These are phyloP conservation scores for Gambusia yucatana DNA, from an alignment of 2,797 vertebrate genomes.

Conservation along the genomic window DNA sequence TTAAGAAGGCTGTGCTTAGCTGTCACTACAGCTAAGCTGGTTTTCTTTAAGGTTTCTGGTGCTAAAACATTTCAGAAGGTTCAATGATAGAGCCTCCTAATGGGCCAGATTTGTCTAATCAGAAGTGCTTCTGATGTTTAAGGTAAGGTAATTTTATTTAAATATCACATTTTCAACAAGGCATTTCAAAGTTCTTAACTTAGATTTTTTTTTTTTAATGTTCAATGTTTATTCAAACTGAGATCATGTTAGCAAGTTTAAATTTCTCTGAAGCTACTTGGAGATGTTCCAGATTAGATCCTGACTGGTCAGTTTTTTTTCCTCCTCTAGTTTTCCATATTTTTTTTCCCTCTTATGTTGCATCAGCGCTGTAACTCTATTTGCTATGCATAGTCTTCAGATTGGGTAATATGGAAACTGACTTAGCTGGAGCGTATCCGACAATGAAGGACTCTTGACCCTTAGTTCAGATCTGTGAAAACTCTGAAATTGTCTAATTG, in stretches of 20 bases:
- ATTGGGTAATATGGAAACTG: background rate
- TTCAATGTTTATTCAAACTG: too few relatives aligned
- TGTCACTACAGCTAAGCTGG: background rate
- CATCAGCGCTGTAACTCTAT: background rate
- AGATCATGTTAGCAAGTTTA: slow-evolving; percentile 7
- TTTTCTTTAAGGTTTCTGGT: background rate
- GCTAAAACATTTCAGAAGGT: background rate
- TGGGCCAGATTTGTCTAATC: background rate
- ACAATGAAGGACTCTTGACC: background rate
- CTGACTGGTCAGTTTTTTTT: background rate
- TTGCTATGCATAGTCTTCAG: background rate
- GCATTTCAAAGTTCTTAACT: too few relatives aligned
- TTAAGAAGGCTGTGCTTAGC: background rate
- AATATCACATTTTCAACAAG: too few relatives aligned
- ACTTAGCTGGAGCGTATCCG: background rate
- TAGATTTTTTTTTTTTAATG: too few relatives aligned
- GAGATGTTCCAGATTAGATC: slow-evolving; percentile 3
- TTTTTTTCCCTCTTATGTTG: background rate
- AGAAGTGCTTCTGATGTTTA: background rate
- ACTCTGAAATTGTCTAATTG: slow-evolving; percentile 10
- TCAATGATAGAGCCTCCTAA: background rate
- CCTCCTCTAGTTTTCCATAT: background rate
- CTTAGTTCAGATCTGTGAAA: background rate
- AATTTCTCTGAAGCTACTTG: background rate
- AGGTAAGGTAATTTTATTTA: background rate